Evolutionary conservation across 2,113 vertebrate genomes (phyloP).

Genomic region (Dicerorhinus sumatrensis): DNA sequence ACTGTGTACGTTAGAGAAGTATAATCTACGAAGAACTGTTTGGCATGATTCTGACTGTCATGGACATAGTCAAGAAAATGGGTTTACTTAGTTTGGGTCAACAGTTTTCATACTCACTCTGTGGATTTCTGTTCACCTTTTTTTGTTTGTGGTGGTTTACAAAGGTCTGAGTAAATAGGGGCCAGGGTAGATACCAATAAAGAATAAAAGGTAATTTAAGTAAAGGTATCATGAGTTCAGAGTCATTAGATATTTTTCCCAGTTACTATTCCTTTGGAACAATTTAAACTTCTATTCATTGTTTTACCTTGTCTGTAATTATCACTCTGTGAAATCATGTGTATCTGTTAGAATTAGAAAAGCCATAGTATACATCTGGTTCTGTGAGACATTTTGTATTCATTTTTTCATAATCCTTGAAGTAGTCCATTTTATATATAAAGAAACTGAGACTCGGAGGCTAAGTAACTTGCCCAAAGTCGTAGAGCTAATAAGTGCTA

Average conservation of each 20-base stretch:
- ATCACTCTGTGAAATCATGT: not conserved
- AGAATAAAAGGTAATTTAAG: not conserved
- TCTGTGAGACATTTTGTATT: not conserved
- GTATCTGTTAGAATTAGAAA: conserved; percentile 33
- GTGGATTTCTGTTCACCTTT: not conserved
- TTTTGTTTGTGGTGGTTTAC: not conserved
- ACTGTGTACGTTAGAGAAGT: not conserved
- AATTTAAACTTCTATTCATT: not conserved
- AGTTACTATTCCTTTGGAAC: not conserved
- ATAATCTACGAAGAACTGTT: not conserved
- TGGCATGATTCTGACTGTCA: not conserved
- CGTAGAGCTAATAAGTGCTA: not conserved
- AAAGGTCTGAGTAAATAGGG: not conserved
- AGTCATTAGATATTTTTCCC: not conserved
- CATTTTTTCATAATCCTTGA: not conserved
- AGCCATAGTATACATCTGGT: not conserved
- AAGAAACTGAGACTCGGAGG: not conserved
- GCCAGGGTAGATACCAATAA: not conserved
- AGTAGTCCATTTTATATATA: not conserved
- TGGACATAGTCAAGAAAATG: not conserved
- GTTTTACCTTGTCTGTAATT: conserved; percentile 40
- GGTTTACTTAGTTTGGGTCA: conserved; percentile 1
- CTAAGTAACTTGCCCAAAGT: not conserved
- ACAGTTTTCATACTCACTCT: conserved; percentile 18
- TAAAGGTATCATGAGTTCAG: not conserved